Evolutionary conservation across 2,888 invertebrate species (phyloP), one percentile per base, ranked within the genome.

Genomic region (Oxystoma pomonae): DNA sequence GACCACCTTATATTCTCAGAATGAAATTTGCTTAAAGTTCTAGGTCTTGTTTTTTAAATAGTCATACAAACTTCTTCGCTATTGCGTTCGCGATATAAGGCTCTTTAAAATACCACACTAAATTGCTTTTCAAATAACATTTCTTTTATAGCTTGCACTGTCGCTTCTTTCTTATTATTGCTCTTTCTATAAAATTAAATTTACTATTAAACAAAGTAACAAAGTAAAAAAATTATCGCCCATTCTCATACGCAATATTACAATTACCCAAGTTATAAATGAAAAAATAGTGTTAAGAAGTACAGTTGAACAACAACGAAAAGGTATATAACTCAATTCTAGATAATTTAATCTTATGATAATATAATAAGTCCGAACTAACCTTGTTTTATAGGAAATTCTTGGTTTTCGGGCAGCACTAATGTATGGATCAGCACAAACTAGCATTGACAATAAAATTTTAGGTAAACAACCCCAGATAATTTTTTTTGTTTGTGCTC

Each of bases 351-450:
- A n/a, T n/a, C n/a, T n/a, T n/a, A n/a, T n/a, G n/a, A n/a, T n/a
- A n/a, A n/a, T n/a, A n/a, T n/a, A n/a, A n/a, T n/a, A n/a, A n/a
- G n/a, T n/a, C n/a, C n/a, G n/a, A n/a, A n/a, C n/a, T n/a, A 35
- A 35, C 35, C 35, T 35, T 35, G 12, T 35, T 61, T 69, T 69
- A 56, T 69, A 69, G 69, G 68, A 57, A 58, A 66, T 59, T 63
- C 67, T 66, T 68, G 66, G 67, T 67, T 68, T 69, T 59, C 67
- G 22, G 69, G 67, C 55, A 63, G 61, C 60, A 61, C 66, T 65
- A 65, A 68, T 63, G 61, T 69, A 64, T 69, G 69, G 69, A 69
- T 69, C 61, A 57, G 64, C 55, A 58, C 67, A 59, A 66, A 68
- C 52, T 63, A 65, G 58, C 35, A 62, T 67, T 67, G 69, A 67